phyloP scores from a whole-genome alignment of 2,888 invertebrate genomes.

The Chydorus sphaericus region DNA sequence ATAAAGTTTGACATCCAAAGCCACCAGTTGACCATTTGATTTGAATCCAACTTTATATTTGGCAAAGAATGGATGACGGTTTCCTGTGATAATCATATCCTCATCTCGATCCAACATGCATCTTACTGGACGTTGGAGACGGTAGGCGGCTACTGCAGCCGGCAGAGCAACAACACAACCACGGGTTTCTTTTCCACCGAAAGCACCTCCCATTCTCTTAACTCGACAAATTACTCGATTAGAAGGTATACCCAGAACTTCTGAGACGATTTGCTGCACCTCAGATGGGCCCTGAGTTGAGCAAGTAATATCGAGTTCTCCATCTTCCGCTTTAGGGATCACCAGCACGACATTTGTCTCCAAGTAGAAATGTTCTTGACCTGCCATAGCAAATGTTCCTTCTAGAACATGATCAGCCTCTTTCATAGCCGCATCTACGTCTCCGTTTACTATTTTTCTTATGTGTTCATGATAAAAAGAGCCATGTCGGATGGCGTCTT shows the following conservation, averaged over 20 bases:
- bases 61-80: slow-evolving; percentile 72
- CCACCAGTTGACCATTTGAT: slow-evolving; percentile 57
- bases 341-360: slow-evolving; percentile 50
- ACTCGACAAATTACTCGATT: slow-evolving; percentile 59
- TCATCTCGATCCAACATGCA: slow-evolving; percentile 85
- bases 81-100: slow-evolving; percentile 81
- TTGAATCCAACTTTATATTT: slow-evolving; percentile 72
- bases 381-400: slow-evolving; percentile 64
- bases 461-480: slow-evolving; percentile 18
- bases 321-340: slow-evolving; percentile 48
- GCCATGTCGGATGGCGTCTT: slow-evolving; percentile 27
- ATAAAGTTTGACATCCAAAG: slow-evolving; percentile 55
- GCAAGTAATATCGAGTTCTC: slow-evolving; percentile 70
- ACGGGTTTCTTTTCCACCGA: slow-evolving; percentile 86
- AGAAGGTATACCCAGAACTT: slow-evolving; percentile 53
- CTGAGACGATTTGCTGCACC: slow-evolving; percentile 44
- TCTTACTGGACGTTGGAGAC: slow-evolving; percentile 59
- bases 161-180: slow-evolving; percentile 50
- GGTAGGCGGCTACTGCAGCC: slow-evolving; percentile 64
- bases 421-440: not conserved
- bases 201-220: slow-evolving; percentile 85
- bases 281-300: slow-evolving; percentile 74
- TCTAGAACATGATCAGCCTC: slow-evolving; percentile 43
- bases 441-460: not conserved
- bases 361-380: slow-evolving; percentile 93